Conservation (phyloP, 2,113 vertebrate genomes). For the Theristicus caerulescens region DNA sequence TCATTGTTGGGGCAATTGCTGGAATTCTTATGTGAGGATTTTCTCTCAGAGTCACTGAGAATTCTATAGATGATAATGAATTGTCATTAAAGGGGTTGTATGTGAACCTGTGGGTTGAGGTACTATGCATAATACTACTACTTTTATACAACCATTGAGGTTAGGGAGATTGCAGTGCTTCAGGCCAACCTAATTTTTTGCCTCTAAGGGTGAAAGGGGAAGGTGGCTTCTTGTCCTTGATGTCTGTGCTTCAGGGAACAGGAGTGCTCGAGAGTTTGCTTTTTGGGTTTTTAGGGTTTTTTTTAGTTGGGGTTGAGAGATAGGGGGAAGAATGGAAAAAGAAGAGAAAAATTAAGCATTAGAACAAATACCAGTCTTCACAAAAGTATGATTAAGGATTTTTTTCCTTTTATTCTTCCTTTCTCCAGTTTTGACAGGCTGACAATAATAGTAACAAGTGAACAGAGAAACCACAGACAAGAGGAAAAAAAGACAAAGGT, state of each 20-base stretch:
- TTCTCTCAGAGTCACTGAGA: rapidly evolving
- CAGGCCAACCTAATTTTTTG: neutral
- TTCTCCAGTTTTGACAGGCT: neutral
- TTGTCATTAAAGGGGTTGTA: neutral
- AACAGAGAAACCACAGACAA: neutral
- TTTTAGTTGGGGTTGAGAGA: neutral
- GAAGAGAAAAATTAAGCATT: neutral
- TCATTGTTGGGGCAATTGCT: neutral
- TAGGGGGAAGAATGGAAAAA: neutral
- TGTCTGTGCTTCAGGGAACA: neutral
- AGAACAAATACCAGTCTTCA: neutral
- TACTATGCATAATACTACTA: rapidly evolving
- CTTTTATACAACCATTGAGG: neutral
- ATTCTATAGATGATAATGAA: neutral
- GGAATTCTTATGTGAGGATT: neutral
- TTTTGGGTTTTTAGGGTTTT: neutral
- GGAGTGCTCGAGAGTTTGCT: neutral
- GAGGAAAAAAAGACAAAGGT: neutral
- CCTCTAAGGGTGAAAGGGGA: neutral
- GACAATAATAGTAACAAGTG: neutral
- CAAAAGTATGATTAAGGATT: neutral
- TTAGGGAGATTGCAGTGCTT: neutral
- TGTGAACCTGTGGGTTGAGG: neutral
- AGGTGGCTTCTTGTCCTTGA: neutral
- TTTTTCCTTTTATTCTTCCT: neutral